Evolutionary conservation across 2,113 vertebrate genomes (phyloP), one percentile per base, ranked within the genome.

Genomic region (Vulpes ferrilata): DNA sequence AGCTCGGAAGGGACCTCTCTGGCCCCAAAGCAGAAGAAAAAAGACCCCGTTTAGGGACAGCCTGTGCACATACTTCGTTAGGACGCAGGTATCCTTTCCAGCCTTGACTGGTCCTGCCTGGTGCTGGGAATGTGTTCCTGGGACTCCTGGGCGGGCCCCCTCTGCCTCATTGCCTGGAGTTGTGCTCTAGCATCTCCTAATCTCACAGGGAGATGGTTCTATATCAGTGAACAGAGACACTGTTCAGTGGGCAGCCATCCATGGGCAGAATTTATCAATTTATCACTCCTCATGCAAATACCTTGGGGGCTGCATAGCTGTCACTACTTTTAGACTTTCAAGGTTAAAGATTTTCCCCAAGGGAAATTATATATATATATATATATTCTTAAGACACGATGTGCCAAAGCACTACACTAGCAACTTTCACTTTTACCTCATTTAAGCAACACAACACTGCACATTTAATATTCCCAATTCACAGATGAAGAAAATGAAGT

Each of bases 401-500:
- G 12, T 4, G 19, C 30, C 35, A 32, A 74, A 35, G 25, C 55
- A 59, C 51, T 11, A 7, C 1, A 5, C 48, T 17, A 13, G 23
- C 1, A 3, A 25, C 27, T 78, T 22, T 73, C 11, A 43, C n/a
- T 88, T 88, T 76, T n/a, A 27, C 16, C 78, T 95, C 59, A 89
- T 6, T 59, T 74, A 79, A 90, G 15, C 30, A 48, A 17, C 23
- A 20, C 22, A 30, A 16, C 8, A 3, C 22, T 32, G 59, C 59
- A 86, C n/a, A 25, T 19, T 57, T 57, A 12, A 23, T 64, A n/a
- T 16, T 64, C 73, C 79, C 73, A 59, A 65, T 82, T 73, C 51
- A 69, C 22, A 76, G 65, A 86, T 35, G 51, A 93, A n/a, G 38
- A 96, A 82, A 78, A n/a, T 16, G 35, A 94, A 69, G 84, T 23